Percentiles rank a stretch among this genome's conserved stretches.
These are phyloP conservation scores for Chitala chitala DNA, from an alignment of 2,113 vertebrate species.

Conservation along the genomic window DNA sequence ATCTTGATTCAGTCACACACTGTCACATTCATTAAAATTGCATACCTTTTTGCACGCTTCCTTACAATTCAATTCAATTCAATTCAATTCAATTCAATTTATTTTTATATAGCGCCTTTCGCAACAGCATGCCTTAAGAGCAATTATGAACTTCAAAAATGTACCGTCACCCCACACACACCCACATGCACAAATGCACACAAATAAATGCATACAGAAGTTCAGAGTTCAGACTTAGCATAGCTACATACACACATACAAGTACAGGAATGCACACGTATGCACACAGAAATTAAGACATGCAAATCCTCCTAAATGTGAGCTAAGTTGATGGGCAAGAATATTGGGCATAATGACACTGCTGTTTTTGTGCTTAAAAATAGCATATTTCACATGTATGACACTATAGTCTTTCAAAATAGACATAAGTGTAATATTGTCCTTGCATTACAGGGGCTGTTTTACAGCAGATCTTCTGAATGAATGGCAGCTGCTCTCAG, in stretches of 20 bases:
- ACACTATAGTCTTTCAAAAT: not conserved
- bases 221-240: too few relatives aligned
- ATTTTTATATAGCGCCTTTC: too few relatives aligned
- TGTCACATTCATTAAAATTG: too few relatives aligned
- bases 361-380: not conserved
- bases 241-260: not conserved
- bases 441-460: slow-evolving; percentile 8
- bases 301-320: not conserved
- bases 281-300: not conserved
- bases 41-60: too few relatives aligned
- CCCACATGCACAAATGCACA: too few relatives aligned
- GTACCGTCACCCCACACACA: too few relatives aligned
- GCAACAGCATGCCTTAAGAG: too few relatives aligned
- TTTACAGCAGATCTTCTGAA: not conserved
- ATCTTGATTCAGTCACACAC: too few relatives aligned
- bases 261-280: not conserved
- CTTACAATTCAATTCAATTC: too few relatives aligned
- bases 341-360: not conserved
- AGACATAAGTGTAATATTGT: not conserved
- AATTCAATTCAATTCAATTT: too few relatives aligned
- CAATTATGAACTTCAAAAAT: too few relatives aligned
- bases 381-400: not conserved
- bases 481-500: slow-evolving; percentile 1
- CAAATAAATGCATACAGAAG: too few relatives aligned
- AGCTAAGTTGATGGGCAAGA: not conserved